A percentile compares a stretch with the other conserved stretches of the same genome.
Evolutionary conservation across 2,113 vertebrate species (phyloP).

Genomic region (Myrmecobius fasciatus): DNA sequence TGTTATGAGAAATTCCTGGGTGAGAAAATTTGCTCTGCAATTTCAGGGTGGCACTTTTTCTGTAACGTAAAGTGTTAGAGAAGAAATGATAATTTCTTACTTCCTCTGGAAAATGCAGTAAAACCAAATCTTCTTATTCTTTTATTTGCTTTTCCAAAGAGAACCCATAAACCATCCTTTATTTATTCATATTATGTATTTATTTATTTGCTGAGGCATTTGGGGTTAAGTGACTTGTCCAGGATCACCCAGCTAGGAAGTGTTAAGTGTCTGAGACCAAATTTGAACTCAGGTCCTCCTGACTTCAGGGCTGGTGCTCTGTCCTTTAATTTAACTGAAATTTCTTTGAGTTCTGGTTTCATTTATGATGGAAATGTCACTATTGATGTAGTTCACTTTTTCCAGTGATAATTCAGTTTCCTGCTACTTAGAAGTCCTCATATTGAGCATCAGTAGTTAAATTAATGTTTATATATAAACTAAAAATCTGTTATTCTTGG

Average conservation of each 20-base stretch:
- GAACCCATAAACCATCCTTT: background rate
- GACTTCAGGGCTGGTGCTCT: no score
- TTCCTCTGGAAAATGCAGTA: background rate
- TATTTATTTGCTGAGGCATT: no score
- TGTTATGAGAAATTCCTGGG: background rate
- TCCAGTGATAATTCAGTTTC: background rate
- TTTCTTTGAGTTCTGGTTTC: background rate
- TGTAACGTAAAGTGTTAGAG: background rate
- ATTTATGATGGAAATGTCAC: background rate
- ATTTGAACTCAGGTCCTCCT: no score
- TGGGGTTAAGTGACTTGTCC: no score
- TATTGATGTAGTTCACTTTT: background rate
- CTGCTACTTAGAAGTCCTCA: background rate
- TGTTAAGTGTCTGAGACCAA: no score
- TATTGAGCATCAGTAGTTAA: no score
- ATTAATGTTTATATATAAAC: background rate
- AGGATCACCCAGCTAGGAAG: no score
- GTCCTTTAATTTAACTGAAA: background rate
- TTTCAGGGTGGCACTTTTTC: background rate
- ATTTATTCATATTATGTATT: no score
- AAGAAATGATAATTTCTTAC: background rate
- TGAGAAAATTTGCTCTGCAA: background rate
- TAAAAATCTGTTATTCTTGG: background rate
- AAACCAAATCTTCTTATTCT: background rate
- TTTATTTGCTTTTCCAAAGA: background rate